Evolutionary conservation across 2,888 invertebrate genomes (phyloP), one percentile per base, ranked within the genome.

Genomic region (Volucella bombylans): DNA sequence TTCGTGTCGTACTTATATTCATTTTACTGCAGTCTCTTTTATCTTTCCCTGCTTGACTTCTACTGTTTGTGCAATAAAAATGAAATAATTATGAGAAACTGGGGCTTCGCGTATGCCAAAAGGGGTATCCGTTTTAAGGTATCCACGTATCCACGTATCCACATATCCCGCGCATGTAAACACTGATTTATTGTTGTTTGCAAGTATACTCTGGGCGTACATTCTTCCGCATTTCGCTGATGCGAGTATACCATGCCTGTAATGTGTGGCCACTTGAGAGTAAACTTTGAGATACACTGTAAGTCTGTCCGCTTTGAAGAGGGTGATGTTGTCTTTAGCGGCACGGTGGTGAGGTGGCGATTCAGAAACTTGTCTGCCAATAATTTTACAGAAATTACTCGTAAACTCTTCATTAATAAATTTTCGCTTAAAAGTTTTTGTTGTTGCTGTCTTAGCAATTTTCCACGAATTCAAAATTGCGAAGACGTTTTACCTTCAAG

Each of bases 1-100:
- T 4, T 8, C 38, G 12, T 11, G 4, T 38, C 10, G 12, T 45
- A 3, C 11, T 9, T 38, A 50, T 41, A 14, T 41, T 39, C 23
- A 14, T 6, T 64, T 23, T 10, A 8, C 4, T 15, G 39, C 57
- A 39, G 39, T 57, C 23, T 31, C 49, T 47, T 49, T 14, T 23
- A 47, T 18, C 41, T 41, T 50, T 31, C 43, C 47, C 49, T 18
- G 10, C 47, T 50, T 57, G 12, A 39, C 15, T 67, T 47, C 54
- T 43, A 39, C 15, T 47, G 23, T 55, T 65, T 71, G 65, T 76
- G 83, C 71, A 85, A 76, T 85, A 85, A 85, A 80, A 85, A 80
- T 85, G 76, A 65, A 80, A 74, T 85, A 76, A 85, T 80, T 85
- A 85, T 67, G 80, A 85, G 83, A 85, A 85, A 80, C 83, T 85